Conservation (phyloP, 1,140 invertebrate species). For the Hesperophylax magnus region DNA sequence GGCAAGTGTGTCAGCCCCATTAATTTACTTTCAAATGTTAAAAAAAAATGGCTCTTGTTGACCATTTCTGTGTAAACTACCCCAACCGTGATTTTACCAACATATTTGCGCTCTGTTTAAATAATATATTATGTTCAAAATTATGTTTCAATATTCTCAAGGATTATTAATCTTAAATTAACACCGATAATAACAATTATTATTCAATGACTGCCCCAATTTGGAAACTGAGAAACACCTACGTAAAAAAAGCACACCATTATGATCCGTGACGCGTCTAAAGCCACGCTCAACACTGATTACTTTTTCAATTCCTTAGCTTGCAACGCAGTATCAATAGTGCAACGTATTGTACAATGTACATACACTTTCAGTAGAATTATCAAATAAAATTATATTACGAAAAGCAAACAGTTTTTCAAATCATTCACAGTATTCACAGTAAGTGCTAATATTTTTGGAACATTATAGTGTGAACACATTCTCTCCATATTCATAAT, state of each 20-base stretch:
- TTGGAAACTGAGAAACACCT: not conserved
- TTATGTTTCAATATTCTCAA: too few relatives aligned
- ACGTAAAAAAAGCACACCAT: conserved; percentile 32
- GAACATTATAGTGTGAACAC: not conserved
- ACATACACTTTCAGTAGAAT: conserved; percentile 6
- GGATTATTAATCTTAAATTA: too few relatives aligned
- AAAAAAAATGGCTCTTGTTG: too few relatives aligned
- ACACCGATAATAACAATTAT: not conserved
- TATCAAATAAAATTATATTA: not conserved
- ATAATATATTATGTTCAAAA: too few relatives aligned
- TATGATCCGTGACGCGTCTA: conserved; percentile 29
- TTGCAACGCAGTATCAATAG: conserved; percentile 38
- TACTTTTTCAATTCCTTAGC: conserved; percentile 39
- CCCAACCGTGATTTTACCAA: too few relatives aligned
- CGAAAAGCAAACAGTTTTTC: not conserved
- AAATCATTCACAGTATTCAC: not conserved
- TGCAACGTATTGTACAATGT: not conserved
- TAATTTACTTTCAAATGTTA: too few relatives aligned
- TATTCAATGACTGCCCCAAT: conserved; percentile 9
- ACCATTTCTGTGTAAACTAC: too few relatives aligned
- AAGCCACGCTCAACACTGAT: conserved; percentile 23
- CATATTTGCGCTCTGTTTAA: too few relatives aligned
- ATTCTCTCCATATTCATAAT: too few relatives aligned
- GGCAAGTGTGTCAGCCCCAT: too few relatives aligned
- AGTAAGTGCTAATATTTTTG: not conserved